Evolutionary conservation across 2,113 vertebrate species (phyloP), one percentile per base, ranked within the genome.

Genomic region (Sialia sialis): DNA sequence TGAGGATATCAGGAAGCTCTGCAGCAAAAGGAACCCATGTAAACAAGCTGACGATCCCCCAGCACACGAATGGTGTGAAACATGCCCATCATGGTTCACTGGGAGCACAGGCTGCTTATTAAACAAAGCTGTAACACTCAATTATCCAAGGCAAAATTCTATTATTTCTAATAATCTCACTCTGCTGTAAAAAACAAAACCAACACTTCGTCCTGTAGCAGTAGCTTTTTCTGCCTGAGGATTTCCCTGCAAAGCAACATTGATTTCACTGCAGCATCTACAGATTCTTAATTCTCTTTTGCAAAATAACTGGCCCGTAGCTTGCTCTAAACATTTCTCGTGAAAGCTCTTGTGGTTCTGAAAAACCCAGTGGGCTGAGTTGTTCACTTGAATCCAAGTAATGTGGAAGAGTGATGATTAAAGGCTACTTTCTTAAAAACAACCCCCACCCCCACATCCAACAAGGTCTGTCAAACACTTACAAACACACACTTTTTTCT

Each of bases 1-100:
- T 39, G 88, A 51, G 83, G 78, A 16, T 73, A 67, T 39, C 10
- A 6, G 51, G 67, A 68, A 87, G 69, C 96, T 97, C 87, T 97
- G 97, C 98, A 98, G 96, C 96, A 98, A 94, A 97, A 84, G 30
- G 84, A 77, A 25, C 43, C 75, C 93, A 49, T 26, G 96, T 97
- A 97, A 98, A 98, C 97, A 98, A 96, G 96, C 94, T 72, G 60
- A 76, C 81, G 85, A 27, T 26, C 49, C 48, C 75, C 58, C 49
- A 49, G 54, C 44, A 86, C 52, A 64, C 1, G 1, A 56, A 58
- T 41, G 58, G 27, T 73, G 21, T 60, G 75, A 84, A 90, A 83
- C 64, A 75, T 93, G 79, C 41, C 41, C 84, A 54, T 39, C 81
- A 4, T 27, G 36, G 26, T 29, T 75, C 93, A 32, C 55, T 34